Percentiles rank a stretch among this genome's conserved stretches.
phyloP scores from a whole-genome alignment of 2,113 vertebrate genomes.

The Ovis canadensis region DNA sequence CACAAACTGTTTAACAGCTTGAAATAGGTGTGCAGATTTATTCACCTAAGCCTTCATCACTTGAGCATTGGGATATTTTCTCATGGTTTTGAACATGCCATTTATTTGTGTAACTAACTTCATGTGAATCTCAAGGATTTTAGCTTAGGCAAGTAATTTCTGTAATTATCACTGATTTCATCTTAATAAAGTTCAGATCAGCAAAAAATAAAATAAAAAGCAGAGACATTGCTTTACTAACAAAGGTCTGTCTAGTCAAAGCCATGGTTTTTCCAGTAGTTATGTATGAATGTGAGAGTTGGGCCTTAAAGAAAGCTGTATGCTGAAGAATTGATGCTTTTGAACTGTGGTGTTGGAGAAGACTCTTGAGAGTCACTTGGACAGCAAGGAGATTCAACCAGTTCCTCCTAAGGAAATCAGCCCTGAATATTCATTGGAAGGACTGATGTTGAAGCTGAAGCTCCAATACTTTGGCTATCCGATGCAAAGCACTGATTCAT shows the following conservation, averaged over 20 bases:
- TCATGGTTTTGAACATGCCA: background rate
- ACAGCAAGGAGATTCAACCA: background rate
- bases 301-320: background rate
- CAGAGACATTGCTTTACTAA: background rate
- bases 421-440: background rate
- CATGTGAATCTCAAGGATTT: background rate
- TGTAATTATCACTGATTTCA: background rate
- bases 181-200: background rate
- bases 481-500: background rate
- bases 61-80: background rate
- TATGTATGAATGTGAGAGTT: background rate
- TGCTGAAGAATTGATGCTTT: background rate
- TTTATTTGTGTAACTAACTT: background rate
- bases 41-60: background rate
- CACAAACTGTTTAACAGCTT: background rate
- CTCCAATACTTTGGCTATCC: background rate
- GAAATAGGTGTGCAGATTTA: background rate
- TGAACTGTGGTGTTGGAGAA: background rate
- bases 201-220: background rate
- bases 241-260: background rate
- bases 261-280: background rate
- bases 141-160: background rate
- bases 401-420: background rate
- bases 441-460: background rate
- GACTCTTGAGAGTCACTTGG: background rate